Conservation (phyloP, 2,797 vertebrate species). For the Brachymystax lenok region DNA sequence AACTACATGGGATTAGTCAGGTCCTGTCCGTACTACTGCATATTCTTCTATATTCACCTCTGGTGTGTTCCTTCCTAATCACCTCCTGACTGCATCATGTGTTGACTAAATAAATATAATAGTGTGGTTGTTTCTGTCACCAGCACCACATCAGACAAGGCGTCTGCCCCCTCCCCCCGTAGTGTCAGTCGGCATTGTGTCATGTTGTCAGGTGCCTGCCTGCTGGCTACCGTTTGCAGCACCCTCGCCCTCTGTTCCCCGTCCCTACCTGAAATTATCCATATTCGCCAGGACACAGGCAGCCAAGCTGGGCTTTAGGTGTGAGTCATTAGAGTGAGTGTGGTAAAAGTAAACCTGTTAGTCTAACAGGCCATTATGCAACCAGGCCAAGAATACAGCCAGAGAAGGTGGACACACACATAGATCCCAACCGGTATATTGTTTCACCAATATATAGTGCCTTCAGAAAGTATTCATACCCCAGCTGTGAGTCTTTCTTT, state of each 20-base stretch:
- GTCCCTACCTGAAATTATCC: conserved; percentile 53
- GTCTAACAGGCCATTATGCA: conserved; percentile 50
- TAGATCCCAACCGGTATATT: not conserved
- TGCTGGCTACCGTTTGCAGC: conserved; percentile 20
- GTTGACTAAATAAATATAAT: not conserved
- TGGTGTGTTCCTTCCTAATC: not conserved
- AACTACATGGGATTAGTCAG: not conserved
- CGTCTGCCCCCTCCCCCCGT: conserved; percentile 12
- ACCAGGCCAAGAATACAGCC: conserved; percentile 52
- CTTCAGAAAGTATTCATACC: too few species aligned
- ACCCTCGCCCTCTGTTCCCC: not conserved
- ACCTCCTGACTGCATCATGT: not conserved
- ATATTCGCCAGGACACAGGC: conserved; percentile 16
- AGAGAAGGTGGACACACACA: conserved; percentile 1
- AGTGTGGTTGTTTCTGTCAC: conserved; percentile 23
- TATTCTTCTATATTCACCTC: not conserved
- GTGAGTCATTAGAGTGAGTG: conserved; percentile 52
- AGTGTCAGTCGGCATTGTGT: conserved; percentile 46
- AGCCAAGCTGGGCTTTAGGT: conserved; percentile 32
- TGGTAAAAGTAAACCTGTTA: conserved; percentile 62
- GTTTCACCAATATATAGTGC: not conserved
- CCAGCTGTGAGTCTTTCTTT: too few species aligned
- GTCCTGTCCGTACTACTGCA: not conserved
- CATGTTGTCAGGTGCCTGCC: conserved; percentile 38
- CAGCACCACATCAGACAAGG: conserved; percentile 29